Evolutionary conservation across 2,113 vertebrate genomes (phyloP).

Genomic region (Talpa occidentalis): DNA sequence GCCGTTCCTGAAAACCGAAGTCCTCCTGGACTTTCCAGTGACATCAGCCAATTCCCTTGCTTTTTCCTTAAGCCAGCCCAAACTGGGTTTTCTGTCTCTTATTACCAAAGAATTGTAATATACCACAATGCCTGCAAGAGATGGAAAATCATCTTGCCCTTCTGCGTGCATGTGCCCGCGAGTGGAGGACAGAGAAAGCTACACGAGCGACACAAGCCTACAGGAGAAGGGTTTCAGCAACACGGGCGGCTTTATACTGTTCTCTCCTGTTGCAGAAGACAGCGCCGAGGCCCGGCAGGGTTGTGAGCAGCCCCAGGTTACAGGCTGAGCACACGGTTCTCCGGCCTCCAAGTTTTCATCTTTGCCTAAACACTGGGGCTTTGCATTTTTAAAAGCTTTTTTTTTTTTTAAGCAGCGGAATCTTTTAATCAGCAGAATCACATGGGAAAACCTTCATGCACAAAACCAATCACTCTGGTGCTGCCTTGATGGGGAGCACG

Average conservation of each 20-base stretch:
- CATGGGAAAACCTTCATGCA: background rate
- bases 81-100: background rate
- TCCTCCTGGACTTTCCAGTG: background rate
- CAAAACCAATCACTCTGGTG: background rate
- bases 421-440: background rate
- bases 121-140: background rate
- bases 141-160: background rate
- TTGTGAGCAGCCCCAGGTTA: background rate
- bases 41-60: background rate
- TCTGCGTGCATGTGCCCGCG: too few species aligned
- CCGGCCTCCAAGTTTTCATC: background rate
- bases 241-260: background rate
- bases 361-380: background rate
- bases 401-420: background rate
- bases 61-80: background rate
- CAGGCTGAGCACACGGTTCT: background rate
- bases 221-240: background rate
- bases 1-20: background rate
- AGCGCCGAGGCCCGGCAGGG: fast-evolving
- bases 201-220: too few species aligned
- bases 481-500: background rate
- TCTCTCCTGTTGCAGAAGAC: background rate
- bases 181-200: background rate
- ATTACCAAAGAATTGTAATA: background rate
- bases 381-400: background rate